A percentile compares a stretch with the other conserved stretches of the same genome.
Conservation (phyloP, 2,797 vertebrate species). For the Sebastes nivosus region DNA sequence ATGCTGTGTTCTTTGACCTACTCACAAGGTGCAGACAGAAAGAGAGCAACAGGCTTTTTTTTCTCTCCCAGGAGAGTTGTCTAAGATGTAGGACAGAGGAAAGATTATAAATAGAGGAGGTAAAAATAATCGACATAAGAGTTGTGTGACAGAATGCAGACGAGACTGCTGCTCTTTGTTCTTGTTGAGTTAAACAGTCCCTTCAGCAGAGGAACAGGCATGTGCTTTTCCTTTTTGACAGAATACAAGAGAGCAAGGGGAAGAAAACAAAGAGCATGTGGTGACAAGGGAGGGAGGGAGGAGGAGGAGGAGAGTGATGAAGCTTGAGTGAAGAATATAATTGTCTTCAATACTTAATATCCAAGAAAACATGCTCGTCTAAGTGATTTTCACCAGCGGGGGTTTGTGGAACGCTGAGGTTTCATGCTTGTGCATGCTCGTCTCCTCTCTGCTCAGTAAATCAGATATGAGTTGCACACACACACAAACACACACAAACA, state of each 20-base stretch:
- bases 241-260: conserved; percentile 28
- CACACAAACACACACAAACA: background rate
- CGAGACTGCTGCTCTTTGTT: conserved; percentile 49
- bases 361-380: conserved; percentile 49
- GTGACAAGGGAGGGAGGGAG: background rate
- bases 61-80: conserved; percentile 55
- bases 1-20: conserved; percentile 47
- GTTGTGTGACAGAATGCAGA: conserved; percentile 57
- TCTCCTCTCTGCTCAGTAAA: conserved; percentile 6
- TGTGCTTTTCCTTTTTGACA: conserved; percentile 36
- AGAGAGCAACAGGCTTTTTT: conserved; percentile 57
- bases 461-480: conserved; percentile 6
- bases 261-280: conserved; percentile 20
- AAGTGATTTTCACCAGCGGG: conserved; percentile 49
- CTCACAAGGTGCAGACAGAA: conserved; percentile 65
- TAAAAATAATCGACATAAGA: conserved; percentile 76
- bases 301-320: background rate
- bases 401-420: conserved; percentile 25
- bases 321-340: conserved; percentile 42
- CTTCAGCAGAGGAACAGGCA: conserved; percentile 29
- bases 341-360: conserved; percentile 66
- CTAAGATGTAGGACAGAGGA: conserved; percentile 77
- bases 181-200: conserved; percentile 39
- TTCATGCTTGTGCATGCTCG: background rate
- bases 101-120: conserved; percentile 78